Evolutionary conservation across 2,797 vertebrate genomes (phyloP).

Genomic region (Phalanger gymnotis): DNA sequence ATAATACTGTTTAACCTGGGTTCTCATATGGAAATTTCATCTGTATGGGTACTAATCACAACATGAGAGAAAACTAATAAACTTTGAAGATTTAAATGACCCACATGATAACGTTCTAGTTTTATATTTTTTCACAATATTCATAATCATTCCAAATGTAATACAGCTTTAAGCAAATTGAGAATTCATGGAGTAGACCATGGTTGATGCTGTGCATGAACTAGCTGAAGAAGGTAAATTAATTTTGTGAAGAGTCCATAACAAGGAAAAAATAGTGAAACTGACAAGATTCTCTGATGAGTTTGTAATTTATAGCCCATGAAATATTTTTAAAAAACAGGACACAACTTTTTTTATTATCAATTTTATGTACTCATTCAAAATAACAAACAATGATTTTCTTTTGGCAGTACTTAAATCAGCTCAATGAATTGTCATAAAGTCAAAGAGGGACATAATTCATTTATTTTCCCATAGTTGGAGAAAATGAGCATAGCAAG

Average conservation of each 20-base stretch:
- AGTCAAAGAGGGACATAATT: not conserved
- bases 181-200: not conserved
- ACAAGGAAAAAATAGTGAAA: not conserved
- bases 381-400: not conserved
- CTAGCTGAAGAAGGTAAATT: not conserved
- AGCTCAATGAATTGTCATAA: not conserved
- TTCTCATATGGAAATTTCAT: constrained; percentile 38
- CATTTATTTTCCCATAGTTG: not conserved
- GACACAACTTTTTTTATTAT: not conserved
- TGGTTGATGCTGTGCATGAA: constrained; percentile 10
- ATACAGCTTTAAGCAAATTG: not conserved
- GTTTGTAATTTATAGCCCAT: not conserved
- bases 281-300: not conserved
- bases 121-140: not conserved
- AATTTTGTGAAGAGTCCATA: not conserved
- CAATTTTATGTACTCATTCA: not conserved
- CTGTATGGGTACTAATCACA: not conserved
- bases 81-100: not conserved
- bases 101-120: not conserved
- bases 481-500: not conserved
- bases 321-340: not conserved
- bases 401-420: not conserved
- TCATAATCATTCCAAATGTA: not conserved
- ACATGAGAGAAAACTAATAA: constrained; percentile 16
- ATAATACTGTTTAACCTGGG: not conserved